Conservation (phyloP, 2,888 invertebrate genomes). For the Hesperia comma region DNA sequence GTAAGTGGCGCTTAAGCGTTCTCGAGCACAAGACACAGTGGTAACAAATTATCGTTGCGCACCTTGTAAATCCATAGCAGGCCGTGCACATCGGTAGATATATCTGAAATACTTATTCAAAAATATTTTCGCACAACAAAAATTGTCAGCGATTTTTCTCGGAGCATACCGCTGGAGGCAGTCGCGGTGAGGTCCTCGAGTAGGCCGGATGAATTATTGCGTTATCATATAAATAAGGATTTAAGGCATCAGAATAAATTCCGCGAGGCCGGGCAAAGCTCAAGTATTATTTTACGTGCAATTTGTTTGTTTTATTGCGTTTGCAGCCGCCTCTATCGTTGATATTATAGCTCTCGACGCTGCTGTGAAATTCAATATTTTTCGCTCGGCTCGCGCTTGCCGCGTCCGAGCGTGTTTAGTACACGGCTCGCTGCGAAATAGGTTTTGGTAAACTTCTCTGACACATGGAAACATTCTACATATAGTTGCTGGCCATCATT, state of each 20-base stretch:
- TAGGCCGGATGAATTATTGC: constrained; percentile 66
- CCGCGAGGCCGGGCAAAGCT: constrained; percentile 55
- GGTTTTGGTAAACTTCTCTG: constrained; percentile 3
- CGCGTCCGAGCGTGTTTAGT: constrained; percentile 2
- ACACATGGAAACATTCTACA: constrained; percentile 3
- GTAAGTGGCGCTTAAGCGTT: background rate
- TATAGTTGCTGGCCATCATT: background rate
- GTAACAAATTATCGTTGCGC: constrained; percentile 19
- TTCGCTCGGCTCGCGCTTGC: constrained; percentile 25
- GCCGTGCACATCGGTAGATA: constrained; percentile 3
- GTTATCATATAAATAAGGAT: constrained; percentile 81
- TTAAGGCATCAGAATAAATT: constrained; percentile 74
- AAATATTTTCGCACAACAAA: constrained; percentile 17
- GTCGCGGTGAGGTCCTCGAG: constrained; percentile 41
- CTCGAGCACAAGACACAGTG: background rate
- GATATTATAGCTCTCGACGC: constrained; percentile 49
- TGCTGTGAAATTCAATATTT: constrained; percentile 48
- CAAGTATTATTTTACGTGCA: constrained; percentile 72
- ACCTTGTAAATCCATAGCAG: constrained; percentile 29
- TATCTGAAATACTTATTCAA: constrained; percentile 14
- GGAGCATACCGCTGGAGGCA: constrained; percentile 27
- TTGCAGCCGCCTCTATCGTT: constrained; percentile 50
- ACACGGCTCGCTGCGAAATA: background rate
- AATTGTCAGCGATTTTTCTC: constrained; percentile 29
- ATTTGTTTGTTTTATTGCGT: constrained; percentile 75